Evolutionary conservation across 2,888 invertebrate genomes (phyloP).

Genomic region (Molorchus minor): DNA sequence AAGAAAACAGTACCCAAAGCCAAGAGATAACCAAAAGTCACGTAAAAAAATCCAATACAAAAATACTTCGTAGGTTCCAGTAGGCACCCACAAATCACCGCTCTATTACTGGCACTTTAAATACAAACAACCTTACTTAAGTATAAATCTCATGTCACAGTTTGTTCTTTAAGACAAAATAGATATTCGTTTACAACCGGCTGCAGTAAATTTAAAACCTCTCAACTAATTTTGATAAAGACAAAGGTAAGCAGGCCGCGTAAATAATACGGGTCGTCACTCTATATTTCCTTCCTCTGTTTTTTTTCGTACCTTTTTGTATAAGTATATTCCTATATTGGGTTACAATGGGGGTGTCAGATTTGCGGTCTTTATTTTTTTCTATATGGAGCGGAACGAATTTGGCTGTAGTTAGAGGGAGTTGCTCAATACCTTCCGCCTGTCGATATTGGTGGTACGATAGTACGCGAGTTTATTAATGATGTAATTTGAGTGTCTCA

Average conservation of each 20-base stretch:
- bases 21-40: constrained; percentile 13
- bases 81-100: constrained; percentile 31
- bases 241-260: constrained; percentile 10
- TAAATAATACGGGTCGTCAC: constrained; percentile 37
- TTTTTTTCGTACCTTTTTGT: constrained; percentile 49
- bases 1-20: constrained; percentile 72
- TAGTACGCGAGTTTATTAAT: constrained; percentile 41
- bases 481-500: constrained; percentile 39
- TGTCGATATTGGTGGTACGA: constrained; percentile 31
- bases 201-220: constrained; percentile 56
- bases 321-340: constrained; percentile 52
- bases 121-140: constrained; percentile 54
- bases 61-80: constrained; percentile 9
- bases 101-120: constrained; percentile 33
- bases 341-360: constrained; percentile 58
- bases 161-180: constrained; percentile 61
- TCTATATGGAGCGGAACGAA: constrained; percentile 35
- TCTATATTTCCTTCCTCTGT: constrained; percentile 57
- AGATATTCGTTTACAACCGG: constrained; percentile 61
- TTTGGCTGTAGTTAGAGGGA: constrained; percentile 25
- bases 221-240: constrained; percentile 53
- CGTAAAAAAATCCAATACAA: neutral
- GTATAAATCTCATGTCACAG: constrained; percentile 61
- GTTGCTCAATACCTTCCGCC: constrained; percentile 34
- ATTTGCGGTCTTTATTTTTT: constrained; percentile 56